phyloP scores from a whole-genome alignment of 2,113 vertebrate species.

The Hirundichthys speculiger region DNA sequence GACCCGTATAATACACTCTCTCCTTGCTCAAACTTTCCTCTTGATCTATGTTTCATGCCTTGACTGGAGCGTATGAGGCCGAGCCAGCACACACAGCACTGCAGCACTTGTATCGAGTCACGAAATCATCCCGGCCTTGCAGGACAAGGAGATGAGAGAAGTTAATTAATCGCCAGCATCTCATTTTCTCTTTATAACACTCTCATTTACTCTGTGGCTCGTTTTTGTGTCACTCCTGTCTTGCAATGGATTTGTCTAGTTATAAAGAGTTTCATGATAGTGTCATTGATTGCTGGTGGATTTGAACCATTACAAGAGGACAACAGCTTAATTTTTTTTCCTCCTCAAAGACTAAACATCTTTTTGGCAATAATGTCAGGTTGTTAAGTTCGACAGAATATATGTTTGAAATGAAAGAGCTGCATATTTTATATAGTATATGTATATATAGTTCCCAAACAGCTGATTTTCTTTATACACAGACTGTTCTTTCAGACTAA shows the following conservation, averaged over 20 bases:
- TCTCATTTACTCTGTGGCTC: conserved; percentile 59
- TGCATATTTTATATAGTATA: no score
- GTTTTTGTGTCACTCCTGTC: conserved; percentile 35
- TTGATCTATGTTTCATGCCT: conserved; percentile 78
- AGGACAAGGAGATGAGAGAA: conserved; percentile 37
- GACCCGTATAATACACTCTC: conserved; percentile 47
- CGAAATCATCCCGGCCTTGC: conserved; percentile 54
- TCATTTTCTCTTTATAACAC: conserved; percentile 52
- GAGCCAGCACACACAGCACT: conserved; percentile 27
- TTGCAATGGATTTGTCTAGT: background rate
- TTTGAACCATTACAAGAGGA: no score
- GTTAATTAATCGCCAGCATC: conserved; percentile 58
- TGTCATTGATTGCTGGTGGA: background rate
- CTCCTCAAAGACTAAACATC: conserved; percentile 1
- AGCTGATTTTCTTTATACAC: background rate
- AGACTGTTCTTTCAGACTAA: background rate
- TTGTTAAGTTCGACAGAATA: background rate
- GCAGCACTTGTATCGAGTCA: conserved; percentile 38
- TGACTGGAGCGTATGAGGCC: conserved; percentile 38
- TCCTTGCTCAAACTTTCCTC: conserved; percentile 62
- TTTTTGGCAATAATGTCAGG: background rate
- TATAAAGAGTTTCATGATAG: conserved; percentile 14
- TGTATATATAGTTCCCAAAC: no score
- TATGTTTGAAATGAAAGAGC: conserved; percentile 11
- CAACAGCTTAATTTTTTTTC: conserved; percentile 4